Evolutionary conservation across 2,113 vertebrate genomes (phyloP).

Genomic region (Notarius lentiginosus): DNA sequence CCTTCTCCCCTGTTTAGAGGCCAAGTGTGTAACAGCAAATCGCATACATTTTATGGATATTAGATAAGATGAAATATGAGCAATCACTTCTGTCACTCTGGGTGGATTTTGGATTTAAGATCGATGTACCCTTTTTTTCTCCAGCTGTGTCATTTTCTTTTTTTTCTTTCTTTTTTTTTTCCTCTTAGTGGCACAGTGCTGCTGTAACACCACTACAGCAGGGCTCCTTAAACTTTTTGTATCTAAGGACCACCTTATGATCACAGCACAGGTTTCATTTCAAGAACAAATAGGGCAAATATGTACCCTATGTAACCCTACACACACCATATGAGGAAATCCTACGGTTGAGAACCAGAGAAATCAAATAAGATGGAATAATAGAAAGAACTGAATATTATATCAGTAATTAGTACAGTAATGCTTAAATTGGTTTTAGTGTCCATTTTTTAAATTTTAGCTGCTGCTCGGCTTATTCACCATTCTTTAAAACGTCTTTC

Average conservation of each 20-base stretch:
- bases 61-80: conserved; percentile 4
- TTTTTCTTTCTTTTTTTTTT: neutral
- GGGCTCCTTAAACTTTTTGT: neutral
- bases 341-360: neutral
- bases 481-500: neutral
- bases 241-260: neutral
- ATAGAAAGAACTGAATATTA: neutral
- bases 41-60: conserved; percentile 15
- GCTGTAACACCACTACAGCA: neutral
- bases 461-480: neutral
- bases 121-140: conserved; percentile 67
- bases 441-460: neutral
- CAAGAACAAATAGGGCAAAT: neutral
- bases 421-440: neutral
- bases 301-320: neutral
- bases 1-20: neutral
- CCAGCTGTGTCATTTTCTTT: conserved; percentile 55
- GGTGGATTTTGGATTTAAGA: conserved; percentile 67
- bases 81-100: conserved; percentile 48
- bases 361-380: neutral
- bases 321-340: neutral
- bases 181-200: neutral
- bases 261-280: neutral
- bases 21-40: neutral
- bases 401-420: neutral